Conservation (phyloP, 2,113 vertebrate genomes). For the Misgurnus anguillicaudatus region DNA sequence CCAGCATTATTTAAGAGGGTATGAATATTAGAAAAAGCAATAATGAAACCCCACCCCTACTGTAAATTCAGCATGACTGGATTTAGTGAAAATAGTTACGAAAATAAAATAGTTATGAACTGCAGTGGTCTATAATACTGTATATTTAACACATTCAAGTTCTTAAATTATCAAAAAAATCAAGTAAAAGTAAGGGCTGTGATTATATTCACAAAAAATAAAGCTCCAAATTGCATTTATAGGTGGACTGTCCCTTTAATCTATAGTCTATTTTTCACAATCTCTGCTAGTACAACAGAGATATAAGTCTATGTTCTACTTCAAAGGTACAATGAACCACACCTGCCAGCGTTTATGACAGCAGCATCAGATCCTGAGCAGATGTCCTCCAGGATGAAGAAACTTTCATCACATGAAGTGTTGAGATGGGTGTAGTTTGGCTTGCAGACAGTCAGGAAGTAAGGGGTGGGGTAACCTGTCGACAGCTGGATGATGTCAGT, state of each 20-base stretch:
- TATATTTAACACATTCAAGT: too few relatives aligned
- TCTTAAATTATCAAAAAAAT: too few relatives aligned
- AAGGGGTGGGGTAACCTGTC: slow-evolving; percentile 92
- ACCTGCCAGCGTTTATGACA: slow-evolving; percentile 94
- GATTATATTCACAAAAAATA: too few relatives aligned
- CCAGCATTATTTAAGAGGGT: not conserved
- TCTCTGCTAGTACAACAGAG: not conserved
- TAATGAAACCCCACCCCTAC: too few relatives aligned
- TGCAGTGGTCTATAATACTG: too few relatives aligned
- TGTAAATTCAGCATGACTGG: too few relatives aligned
- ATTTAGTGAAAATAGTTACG: too few relatives aligned
- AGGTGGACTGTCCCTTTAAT: too few relatives aligned
- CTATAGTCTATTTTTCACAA: not conserved
- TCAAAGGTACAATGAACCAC: slow-evolving; percentile 48
- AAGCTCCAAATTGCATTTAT: too few relatives aligned
- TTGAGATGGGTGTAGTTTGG: slow-evolving; percentile 95
- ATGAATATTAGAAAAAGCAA: not conserved
- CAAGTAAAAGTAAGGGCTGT: too few relatives aligned
- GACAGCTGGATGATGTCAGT: slow-evolving; percentile 96
- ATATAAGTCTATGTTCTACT: not conserved
- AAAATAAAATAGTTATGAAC: too few relatives aligned
- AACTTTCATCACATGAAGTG: slow-evolving; percentile 91
- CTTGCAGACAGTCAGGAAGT: slow-evolving; percentile 97
- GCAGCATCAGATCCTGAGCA: slow-evolving; percentile 87
- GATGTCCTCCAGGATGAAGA: slow-evolving; percentile 93